Conservation (phyloP, 2,797 vertebrate genomes). For the Chiloscyllium punctatum region DNA sequence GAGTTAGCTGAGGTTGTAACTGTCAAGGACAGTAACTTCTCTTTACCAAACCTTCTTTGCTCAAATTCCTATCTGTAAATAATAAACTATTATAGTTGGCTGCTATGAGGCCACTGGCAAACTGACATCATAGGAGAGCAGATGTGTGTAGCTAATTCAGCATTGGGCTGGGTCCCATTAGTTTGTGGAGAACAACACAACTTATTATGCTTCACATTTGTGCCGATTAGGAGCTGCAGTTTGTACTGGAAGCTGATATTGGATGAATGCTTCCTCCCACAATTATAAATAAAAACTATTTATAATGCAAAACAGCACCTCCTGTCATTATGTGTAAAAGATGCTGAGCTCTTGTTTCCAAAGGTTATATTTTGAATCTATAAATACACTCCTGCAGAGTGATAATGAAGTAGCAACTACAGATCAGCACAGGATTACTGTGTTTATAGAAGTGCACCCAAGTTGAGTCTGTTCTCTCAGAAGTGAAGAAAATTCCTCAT, state of each 20-base stretch:
- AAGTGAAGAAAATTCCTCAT: neutral
- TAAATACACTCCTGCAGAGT: neutral
- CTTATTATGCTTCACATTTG: neutral
- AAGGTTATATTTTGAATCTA: neutral
- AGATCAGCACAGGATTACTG: neutral
- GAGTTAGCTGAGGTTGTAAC: neutral
- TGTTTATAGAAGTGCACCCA: neutral
- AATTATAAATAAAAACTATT: neutral
- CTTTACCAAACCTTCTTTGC: neutral
- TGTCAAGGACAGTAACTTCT: neutral
- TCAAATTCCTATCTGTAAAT: constrained; percentile 5
- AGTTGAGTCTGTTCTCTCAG: neutral
- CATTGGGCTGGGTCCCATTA: neutral
- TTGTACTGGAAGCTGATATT: neutral
- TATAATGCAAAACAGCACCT: neutral
- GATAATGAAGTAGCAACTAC: neutral
- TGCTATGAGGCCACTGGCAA: neutral
- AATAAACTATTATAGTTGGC: constrained; percentile 33
- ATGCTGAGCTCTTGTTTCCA: neutral
- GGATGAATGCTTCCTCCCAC: neutral
- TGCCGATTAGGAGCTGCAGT: constrained; percentile 7
- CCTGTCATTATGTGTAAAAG: neutral
- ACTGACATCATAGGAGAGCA: neutral
- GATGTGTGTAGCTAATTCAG: constrained; percentile 10
- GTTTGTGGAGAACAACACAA: neutral